phyloP scores from a whole-genome alignment of 2,797 vertebrate genomes.

The Chaenodraco wilsoni region DNA sequence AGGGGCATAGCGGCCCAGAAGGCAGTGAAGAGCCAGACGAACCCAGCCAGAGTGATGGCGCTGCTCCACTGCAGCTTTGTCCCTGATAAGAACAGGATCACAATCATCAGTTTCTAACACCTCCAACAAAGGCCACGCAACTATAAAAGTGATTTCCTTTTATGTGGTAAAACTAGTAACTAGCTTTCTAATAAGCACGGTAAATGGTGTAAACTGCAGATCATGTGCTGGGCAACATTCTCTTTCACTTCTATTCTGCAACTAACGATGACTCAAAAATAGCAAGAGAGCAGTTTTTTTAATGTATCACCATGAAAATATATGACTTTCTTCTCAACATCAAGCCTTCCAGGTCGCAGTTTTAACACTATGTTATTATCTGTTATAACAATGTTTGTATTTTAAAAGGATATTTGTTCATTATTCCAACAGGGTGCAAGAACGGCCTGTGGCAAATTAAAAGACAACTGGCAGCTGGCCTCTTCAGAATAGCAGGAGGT shows the following conservation, averaged over 20 bases:
- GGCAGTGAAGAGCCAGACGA: slow-evolving; percentile 91
- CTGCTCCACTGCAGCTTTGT: slow-evolving; percentile 92
- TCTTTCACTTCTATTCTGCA: neutral
- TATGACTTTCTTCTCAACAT: neutral
- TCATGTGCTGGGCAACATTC: neutral
- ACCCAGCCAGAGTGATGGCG: slow-evolving; percentile 82
- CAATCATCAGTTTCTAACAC: slow-evolving; percentile 11
- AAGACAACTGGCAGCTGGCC: slow-evolving; percentile 30
- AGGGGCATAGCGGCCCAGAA: slow-evolving; percentile 96
- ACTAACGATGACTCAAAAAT: slow-evolving; percentile 6
- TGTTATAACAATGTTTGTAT: neutral
- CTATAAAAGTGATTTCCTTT: neutral
- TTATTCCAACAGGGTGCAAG: neutral
- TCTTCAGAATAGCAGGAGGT: slow-evolving; percentile 20
- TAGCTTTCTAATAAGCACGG: neutral
- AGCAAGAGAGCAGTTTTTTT: slow-evolving; percentile 1
- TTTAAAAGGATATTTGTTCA: neutral
- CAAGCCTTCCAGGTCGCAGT: neutral
- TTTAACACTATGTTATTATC: neutral
- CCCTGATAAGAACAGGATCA: slow-evolving; percentile 73
- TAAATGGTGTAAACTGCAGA: neutral
- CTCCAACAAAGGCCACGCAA: neutral
- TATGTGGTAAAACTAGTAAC: neutral
- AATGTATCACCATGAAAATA: neutral
- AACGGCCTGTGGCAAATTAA: slow-evolving; percentile 3